phyloP scores from a whole-genome alignment of 2,113 vertebrate genomes.

The Sisor rabdophorus region DNA sequence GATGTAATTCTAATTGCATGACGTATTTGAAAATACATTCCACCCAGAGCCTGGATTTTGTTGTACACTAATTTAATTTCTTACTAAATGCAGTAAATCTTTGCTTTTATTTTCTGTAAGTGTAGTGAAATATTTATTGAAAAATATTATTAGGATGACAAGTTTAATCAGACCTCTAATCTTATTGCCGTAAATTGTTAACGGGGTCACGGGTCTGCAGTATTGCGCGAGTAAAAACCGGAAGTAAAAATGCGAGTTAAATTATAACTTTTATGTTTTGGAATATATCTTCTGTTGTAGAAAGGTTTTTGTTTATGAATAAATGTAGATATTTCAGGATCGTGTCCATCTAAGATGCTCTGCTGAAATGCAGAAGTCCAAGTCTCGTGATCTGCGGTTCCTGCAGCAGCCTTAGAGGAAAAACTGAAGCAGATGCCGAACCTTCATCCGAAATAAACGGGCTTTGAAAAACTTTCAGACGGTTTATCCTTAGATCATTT shows the following conservation, averaged over 20 bases:
- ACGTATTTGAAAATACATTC: not conserved
- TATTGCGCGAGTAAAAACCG: not conserved
- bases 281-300: not conserved
- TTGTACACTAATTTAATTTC: not conserved
- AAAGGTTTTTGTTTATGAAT: not conserved
- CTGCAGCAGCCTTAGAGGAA: not conserved
- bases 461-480: not conserved
- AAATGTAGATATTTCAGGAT: not conserved
- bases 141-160: not conserved
- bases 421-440: not conserved
- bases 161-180: not conserved
- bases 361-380: slow-evolving; percentile 39
- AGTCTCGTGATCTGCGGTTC: slow-evolving; percentile 40
- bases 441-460: not conserved
- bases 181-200: not conserved
- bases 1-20: not conserved
- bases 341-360: no score
- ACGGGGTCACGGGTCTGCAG: not conserved
- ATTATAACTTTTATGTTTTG: not conserved
- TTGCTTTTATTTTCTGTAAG: no score
- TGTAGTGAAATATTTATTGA: no score
- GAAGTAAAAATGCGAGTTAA: not conserved
- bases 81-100: no score
- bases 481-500: not conserved
- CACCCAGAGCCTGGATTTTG: not conserved